These are phyloP conservation scores for Dendronephthya gigantea DNA, from an alignment of 64 coral and sea anemone species.

Conservation along the genomic window DNA sequence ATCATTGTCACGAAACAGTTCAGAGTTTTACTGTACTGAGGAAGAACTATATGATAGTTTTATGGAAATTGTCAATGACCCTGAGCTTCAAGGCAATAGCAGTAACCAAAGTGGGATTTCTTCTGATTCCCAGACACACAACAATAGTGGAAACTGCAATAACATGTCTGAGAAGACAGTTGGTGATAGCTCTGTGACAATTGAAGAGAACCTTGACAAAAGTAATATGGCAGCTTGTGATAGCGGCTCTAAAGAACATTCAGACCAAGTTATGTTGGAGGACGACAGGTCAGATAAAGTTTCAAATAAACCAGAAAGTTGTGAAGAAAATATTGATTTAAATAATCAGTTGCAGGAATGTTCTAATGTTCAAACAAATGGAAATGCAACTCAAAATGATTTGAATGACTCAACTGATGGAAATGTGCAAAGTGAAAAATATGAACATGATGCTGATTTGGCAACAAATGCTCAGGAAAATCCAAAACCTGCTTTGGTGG, in stretches of 20 bases:
- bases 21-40: slow-evolving; percentile 31
- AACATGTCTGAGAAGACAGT: not conserved
- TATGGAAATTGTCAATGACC: slow-evolving; percentile 71
- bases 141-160: not conserved
- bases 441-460: not conserved
- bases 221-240: not conserved
- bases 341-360: too few relatives aligned
- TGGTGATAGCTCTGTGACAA: not conserved
- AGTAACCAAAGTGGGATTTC: not conserved
- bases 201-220: not conserved
- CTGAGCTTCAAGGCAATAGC: slow-evolving; percentile 16
- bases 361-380: too few relatives aligned
- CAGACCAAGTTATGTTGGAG: too few relatives aligned
- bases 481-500: not conserved
- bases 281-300: too few relatives aligned
- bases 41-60: slow-evolving; percentile 74
- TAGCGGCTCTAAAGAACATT: not conserved
- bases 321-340: too few relatives aligned
- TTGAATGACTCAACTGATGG: not conserved
- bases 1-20: not conserved
- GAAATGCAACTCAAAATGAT: too few relatives aligned
- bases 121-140: not conserved
- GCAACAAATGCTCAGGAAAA: not conserved
- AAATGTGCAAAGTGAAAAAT: not conserved
- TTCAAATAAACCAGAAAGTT: too few relatives aligned